These are phyloP conservation scores for Brenthis hecate DNA, from an alignment of 2,888 invertebrate genomes.

Conservation along the genomic window DNA sequence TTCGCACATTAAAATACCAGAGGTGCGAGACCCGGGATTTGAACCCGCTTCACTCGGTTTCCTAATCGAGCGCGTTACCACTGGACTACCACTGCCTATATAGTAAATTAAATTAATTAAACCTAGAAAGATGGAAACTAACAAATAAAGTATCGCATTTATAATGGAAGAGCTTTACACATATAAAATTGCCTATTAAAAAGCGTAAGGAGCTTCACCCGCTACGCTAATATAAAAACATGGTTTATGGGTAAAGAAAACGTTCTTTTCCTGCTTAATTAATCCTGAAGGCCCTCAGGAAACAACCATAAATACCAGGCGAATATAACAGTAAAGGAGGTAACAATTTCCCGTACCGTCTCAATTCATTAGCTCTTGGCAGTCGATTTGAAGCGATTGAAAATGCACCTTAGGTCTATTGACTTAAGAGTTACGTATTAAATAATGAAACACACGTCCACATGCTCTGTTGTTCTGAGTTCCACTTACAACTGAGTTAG, in stretches of 20 bases:
- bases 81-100: no score
- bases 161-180: no score
- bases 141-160: no score
- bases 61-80: no score
- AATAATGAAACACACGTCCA: slow-evolving; percentile 6
- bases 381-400: slow-evolving; percentile 35
- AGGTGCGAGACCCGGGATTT: no score
- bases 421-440: slow-evolving; percentile 9
- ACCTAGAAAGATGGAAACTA: no score
- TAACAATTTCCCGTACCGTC: slow-evolving; percentile 46
- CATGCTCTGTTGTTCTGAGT: slow-evolving; percentile 33
- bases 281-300: slow-evolving; percentile 23
- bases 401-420: slow-evolving; percentile 5
- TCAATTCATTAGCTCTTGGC: slow-evolving; percentile 57
- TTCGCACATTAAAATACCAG: no score
- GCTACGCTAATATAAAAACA: no score
- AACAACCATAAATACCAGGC: slow-evolving; percentile 36
- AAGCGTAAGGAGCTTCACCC: no score
- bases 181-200: not conserved
- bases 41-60: no score
- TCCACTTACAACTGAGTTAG: slow-evolving; percentile 38
- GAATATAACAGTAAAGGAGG: slow-evolving; percentile 43
- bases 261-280: slow-evolving; percentile 15
- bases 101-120: no score
- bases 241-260: slow-evolving; percentile 2